Evolutionary conservation across 2,797 vertebrate genomes (phyloP).

Genomic region (Sebastes taczanowskii): DNA sequence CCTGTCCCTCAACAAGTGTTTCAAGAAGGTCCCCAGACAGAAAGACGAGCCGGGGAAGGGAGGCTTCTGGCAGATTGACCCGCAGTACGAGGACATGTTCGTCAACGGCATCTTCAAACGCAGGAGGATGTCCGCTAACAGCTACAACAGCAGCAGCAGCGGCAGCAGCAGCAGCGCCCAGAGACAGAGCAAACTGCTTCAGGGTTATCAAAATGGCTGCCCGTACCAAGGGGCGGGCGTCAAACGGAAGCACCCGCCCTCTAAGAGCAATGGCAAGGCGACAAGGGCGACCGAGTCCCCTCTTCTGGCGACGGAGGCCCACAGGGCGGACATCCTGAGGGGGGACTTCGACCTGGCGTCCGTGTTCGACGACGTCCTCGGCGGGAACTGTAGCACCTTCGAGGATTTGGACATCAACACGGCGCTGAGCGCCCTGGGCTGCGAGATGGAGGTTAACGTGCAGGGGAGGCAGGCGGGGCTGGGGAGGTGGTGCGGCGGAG

Average conservation of each 20-base stretch:
- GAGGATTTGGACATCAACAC: slow-evolving; percentile 89
- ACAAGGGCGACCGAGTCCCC: slow-evolving; percentile 77
- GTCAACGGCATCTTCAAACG: slow-evolving; percentile 89
- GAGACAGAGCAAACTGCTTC: slow-evolving; percentile 75
- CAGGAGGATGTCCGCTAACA: slow-evolving; percentile 84
- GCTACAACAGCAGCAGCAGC: slow-evolving; percentile 61
- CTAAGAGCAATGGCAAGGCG: slow-evolving; percentile 70
- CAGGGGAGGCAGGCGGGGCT: slow-evolving; percentile 73
- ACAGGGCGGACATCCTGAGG: slow-evolving; percentile 76
- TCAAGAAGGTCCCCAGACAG: slow-evolving; percentile 89
- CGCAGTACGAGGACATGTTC: slow-evolving; percentile 88
- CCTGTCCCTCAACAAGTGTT: slow-evolving; percentile 90
- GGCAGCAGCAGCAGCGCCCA: slow-evolving; percentile 30
- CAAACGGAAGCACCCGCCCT: slow-evolving; percentile 72
- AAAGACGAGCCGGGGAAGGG: slow-evolving; percentile 89
- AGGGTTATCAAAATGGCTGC: slow-evolving; percentile 67
- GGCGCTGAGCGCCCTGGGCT: slow-evolving; percentile 85
- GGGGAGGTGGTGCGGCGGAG: slow-evolving; percentile 77
- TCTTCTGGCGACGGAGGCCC: slow-evolving; percentile 78
- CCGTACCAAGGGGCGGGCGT: slow-evolving; percentile 66
- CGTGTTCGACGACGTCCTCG: slow-evolving; percentile 85
- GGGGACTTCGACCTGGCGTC: slow-evolving; percentile 87
- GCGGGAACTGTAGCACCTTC: slow-evolving; percentile 85
- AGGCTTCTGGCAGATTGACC: slow-evolving; percentile 89
- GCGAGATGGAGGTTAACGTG: slow-evolving; percentile 80